Evolutionary conservation across 2,113 vertebrate genomes (phyloP).

Genomic region (Microtus ochrogaster): DNA sequence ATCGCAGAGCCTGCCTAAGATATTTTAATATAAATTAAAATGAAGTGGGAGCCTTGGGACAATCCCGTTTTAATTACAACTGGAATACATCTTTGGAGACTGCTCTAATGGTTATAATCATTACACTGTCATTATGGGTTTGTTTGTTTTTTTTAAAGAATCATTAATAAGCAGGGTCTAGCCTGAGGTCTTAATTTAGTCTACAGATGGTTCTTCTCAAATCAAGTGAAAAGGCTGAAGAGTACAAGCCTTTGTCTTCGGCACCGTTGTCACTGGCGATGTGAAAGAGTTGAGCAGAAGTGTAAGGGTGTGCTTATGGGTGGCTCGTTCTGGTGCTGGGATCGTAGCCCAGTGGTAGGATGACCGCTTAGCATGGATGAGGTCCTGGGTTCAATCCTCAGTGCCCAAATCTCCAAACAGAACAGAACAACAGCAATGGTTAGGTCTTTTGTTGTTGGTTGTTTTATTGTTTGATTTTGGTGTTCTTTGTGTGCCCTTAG

Average conservation of each 20-base stretch:
- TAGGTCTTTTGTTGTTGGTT: not conserved
- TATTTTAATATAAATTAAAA: constrained; percentile 77
- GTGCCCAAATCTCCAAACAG: not conserved
- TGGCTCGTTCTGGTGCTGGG: not conserved
- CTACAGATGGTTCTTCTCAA: constrained; percentile 14
- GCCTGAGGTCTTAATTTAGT: constrained; percentile 41
- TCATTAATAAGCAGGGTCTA: constrained; percentile 55
- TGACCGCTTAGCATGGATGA: not conserved
- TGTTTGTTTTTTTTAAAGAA: constrained; percentile 20
- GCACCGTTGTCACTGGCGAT: not conserved
- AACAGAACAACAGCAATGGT: not conserved
- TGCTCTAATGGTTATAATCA: constrained; percentile 54
- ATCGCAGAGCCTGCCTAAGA: constrained; percentile 29
- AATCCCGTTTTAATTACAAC: constrained; percentile 75
- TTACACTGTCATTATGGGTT: constrained; percentile 34
- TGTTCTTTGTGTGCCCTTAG: not conserved
- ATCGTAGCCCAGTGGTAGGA: not conserved
- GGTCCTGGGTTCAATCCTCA: not conserved
- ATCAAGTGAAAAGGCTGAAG: not conserved
- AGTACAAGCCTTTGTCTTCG: constrained; percentile 9
- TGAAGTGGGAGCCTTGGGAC: constrained; percentile 72
- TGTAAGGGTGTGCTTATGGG: not conserved
- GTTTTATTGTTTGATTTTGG: not conserved
- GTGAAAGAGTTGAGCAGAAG: not conserved
- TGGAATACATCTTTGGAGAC: constrained; percentile 76